These are phyloP conservation scores for Brachystomella parvula DNA, from an alignment of 1,140 invertebrate species.

Conservation along the genomic window DNA sequence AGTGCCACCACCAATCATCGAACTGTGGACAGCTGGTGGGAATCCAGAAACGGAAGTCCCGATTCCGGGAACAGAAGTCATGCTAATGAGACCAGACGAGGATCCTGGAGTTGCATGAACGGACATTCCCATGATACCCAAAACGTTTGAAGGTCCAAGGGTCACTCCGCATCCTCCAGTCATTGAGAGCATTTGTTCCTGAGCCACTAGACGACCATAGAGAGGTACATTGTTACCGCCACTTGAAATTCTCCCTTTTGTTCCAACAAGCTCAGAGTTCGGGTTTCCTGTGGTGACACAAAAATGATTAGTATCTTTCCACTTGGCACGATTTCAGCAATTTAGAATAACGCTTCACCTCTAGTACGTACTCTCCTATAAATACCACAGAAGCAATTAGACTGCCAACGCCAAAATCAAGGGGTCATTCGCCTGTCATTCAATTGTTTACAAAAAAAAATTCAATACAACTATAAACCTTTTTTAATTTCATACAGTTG, in stretches of 20 bases:
- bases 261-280: slow-evolving; percentile 9
- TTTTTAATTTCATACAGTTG: too few species aligned
- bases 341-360: too few species aligned
- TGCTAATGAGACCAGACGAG: slow-evolving; percentile 31
- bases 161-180: slow-evolving; percentile 41
- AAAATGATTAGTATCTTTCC: slow-evolving; percentile 14
- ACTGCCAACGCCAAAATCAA: too few species aligned
- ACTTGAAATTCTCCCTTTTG: slow-evolving; percentile 29
- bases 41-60: slow-evolving; percentile 42
- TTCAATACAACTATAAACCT: too few species aligned
- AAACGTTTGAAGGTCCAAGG: slow-evolving; percentile 38
- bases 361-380: too few species aligned
- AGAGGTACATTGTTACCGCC: slow-evolving; percentile 52
- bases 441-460: too few species aligned
- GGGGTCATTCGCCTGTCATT: too few species aligned
- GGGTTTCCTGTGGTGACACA: slow-evolving; percentile 13
- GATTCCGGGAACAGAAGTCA: slow-evolving; percentile 31
- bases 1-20: slow-evolving; percentile 20
- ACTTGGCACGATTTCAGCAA: too few species aligned
- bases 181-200: slow-evolving; percentile 63
- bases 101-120: slow-evolving; percentile 26
- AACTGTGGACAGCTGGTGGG: slow-evolving; percentile 40
- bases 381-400: too few species aligned
- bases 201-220: slow-evolving; percentile 76
- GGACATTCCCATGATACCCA: slow-evolving; percentile 37